Evolutionary conservation across 2,113 vertebrate species (phyloP), one percentile per base, ranked within the genome.

Genomic region (Marcusenius ussheri): DNA sequence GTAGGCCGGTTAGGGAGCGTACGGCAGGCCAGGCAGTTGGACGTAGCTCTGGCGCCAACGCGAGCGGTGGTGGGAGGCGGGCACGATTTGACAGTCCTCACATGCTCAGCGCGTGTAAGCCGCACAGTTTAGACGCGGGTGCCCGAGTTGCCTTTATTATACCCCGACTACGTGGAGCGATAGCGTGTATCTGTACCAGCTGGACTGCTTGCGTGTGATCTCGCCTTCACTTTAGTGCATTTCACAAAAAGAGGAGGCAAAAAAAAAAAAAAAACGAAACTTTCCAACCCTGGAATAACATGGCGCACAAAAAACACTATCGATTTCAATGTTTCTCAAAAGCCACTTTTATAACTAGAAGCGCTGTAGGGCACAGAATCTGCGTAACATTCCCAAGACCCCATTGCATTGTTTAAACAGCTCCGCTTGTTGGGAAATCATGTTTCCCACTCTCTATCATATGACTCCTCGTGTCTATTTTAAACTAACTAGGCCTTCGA

Each of bases 1-100:
- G 85, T 15, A 47, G 50, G 85, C 35, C n/a, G 50, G 85, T 47
- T 47, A 5, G 31, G 49, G 50, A 56, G 50, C 2, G 27, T 27
- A 5, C 11, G 47, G n/a, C 19, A 27, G 39, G 84, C 27, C 45
- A 42, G 47, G 85, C 24, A 83, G 92, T 89, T 91, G 15, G 85
- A 15, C 21, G 11, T 2, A 39, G 70, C 35, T 39, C 15, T 42
- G 35, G 74, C 5, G 3, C 15, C 74, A 70, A 70, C 9, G n/a
- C 62, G n/a, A 13, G 10, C 3, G n/a, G n/a, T 0, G 74, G 15
- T 5, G 74, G 74, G 15, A 42, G 31, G 74, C 15, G 35, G 70
- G 74, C n/a, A 27, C 2, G 15, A 17, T 80, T 8, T 77, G 70
- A 77, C 70, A 39, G 15, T 5, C 27, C 70, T 77, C 35, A 2